Percentiles rank a stretch among this genome's conserved stretches.
phyloP scores from a whole-genome alignment of 64 coral and sea anemone genomes.

The Astreopora myriophthalma region DNA sequence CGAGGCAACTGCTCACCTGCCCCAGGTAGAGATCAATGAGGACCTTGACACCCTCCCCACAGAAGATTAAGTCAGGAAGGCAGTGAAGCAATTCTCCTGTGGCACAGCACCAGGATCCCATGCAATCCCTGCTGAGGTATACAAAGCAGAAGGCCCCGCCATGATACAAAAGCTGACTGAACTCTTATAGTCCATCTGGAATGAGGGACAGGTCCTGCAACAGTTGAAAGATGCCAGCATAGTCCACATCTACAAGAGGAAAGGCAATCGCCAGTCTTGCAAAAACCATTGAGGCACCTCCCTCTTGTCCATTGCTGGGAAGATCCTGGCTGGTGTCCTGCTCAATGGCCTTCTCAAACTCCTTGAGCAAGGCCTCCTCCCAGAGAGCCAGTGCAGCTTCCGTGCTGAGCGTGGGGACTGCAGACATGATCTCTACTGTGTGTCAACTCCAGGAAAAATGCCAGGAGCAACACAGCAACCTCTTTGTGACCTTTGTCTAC shows the following conservation, averaged over 20 bases:
- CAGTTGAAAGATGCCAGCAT: conserved; percentile 14
- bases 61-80: background rate
- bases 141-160: conserved; percentile 3
- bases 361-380: conserved; percentile 15
- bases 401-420: background rate
- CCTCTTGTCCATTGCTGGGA: conserved; percentile 18
- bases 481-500: too few species aligned
- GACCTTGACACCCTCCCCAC: conserved; percentile 7
- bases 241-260: conserved; percentile 44
- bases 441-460: conserved; percentile 30
- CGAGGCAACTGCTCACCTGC: too few species aligned
- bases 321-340: conserved; percentile 7
- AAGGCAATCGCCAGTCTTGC: conserved; percentile 33
- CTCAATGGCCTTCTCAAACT: background rate
- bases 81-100: background rate
- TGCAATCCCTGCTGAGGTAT: conserved; percentile 42
- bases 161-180: background rate
- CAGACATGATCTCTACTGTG: conserved; percentile 7
- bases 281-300: conserved; percentile 42
- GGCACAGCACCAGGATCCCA: conserved; percentile 16
- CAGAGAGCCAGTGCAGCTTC: conserved; percentile 30
- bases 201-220: background rate
- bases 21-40: background rate
- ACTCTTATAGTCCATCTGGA: background rate
- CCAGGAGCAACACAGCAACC: too few species aligned